Conservation (phyloP, 2,888 invertebrate genomes). For the Crematogaster levior region DNA sequence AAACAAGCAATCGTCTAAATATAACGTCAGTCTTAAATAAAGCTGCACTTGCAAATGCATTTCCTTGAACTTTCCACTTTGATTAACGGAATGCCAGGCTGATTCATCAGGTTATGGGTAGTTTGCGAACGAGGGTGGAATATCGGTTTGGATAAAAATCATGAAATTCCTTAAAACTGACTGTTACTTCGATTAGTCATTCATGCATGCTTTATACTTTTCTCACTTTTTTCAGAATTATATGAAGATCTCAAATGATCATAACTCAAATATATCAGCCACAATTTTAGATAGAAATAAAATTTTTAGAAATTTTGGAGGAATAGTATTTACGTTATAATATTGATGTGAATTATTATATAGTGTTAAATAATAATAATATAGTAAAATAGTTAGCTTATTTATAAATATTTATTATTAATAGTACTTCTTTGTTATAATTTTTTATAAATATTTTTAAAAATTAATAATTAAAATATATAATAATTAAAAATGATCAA, state of each 20-base stretch:
- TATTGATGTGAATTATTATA: background rate
- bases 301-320: background rate
- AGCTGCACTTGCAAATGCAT: conserved; percentile 23
- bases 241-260: background rate
- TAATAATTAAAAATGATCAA: background rate
- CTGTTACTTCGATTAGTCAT: background rate
- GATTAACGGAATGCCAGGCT: conserved; percentile 59
- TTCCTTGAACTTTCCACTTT: conserved; percentile 72
- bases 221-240: background rate
- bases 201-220: background rate
- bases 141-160: background rate
- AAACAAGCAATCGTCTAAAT: conserved; percentile 58
- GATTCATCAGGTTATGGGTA: conserved; percentile 58
- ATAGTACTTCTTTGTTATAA: background rate
- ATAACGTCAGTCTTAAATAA: conserved; percentile 53
- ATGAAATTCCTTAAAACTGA: background rate
- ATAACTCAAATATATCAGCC: background rate
- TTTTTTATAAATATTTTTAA: background rate
- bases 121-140: conserved; percentile 13
- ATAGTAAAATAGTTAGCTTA: background rate
- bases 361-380: background rate
- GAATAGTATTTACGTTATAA: background rate
- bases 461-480: background rate
- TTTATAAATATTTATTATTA: background rate
- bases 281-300: background rate